Evolutionary conservation across 2,797 vertebrate species (phyloP).

Genomic region (Coccyzus lansbergi): DNA sequence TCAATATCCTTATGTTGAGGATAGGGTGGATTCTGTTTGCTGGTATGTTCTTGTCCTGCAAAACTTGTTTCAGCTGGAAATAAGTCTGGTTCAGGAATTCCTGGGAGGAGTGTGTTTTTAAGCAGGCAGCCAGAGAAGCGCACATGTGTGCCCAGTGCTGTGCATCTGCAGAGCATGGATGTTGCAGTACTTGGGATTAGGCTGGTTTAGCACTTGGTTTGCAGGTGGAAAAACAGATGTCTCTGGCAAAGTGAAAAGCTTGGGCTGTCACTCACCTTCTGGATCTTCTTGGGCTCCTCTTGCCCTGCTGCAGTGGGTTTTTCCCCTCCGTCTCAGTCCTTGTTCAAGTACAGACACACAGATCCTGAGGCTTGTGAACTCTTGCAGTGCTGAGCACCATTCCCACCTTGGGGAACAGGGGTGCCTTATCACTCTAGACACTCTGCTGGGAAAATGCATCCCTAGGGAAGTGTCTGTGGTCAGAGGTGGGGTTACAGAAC

Average conservation of each 20-base stretch:
- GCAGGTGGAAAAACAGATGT: background rate
- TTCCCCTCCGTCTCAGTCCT: background rate
- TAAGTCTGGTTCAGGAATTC: background rate
- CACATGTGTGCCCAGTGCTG: fast-evolving
- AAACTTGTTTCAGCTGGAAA: background rate
- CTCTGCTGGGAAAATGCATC: too few species aligned
- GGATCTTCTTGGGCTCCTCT: background rate
- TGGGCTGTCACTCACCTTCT: background rate
- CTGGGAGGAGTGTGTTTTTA: background rate
- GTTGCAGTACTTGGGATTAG: background rate
- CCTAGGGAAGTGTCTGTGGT: too few species aligned
- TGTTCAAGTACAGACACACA: background rate
- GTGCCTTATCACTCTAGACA: background rate
- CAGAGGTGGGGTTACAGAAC: too few species aligned
- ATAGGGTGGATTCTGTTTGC: background rate
- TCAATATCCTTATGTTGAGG: too few species aligned
- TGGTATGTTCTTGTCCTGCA: background rate
- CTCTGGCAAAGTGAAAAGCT: background rate
- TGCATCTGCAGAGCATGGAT: too few species aligned
- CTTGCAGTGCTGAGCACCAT: background rate
- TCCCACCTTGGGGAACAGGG: fast-evolving
- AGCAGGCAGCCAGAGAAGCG: background rate
- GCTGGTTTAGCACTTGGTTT: background rate
- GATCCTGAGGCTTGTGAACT: too few species aligned
- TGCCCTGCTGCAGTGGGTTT: background rate